These are phyloP conservation scores for Cantharis rustica DNA, from an alignment of 2,888 invertebrate species.

Conservation along the genomic window DNA sequence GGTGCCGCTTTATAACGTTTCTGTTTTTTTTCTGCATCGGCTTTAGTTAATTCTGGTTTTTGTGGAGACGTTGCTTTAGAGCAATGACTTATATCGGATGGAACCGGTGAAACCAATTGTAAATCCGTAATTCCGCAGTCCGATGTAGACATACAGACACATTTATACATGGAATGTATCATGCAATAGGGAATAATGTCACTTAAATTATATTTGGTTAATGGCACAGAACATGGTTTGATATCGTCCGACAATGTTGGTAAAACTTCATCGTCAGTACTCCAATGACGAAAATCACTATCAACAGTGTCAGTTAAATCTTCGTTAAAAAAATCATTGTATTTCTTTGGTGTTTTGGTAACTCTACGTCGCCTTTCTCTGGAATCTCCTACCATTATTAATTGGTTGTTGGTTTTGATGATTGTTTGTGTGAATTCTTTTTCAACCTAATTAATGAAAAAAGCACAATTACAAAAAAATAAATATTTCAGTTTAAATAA, in stretches of 20 bases:
- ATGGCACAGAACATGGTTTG: conserved; percentile 31
- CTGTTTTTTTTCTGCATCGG: not conserved
- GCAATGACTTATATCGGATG: not conserved
- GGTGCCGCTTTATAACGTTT: not conserved
- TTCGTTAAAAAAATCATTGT: conserved; percentile 60
- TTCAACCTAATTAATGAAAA: conserved; percentile 57
- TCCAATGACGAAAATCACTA: not conserved
- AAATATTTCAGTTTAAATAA: not conserved
- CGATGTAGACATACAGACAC: conserved; percentile 58
- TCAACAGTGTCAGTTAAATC: conserved; percentile 23
- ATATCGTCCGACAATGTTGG: not conserved
- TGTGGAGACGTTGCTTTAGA: not conserved
- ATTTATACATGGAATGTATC: conserved; percentile 68
- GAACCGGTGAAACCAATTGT: not conserved
- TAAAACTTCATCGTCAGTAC: not conserved
- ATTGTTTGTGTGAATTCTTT: conserved; percentile 75
- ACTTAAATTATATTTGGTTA: conserved; percentile 42
- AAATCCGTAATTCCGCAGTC: not conserved
- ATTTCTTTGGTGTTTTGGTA: conserved; percentile 66
- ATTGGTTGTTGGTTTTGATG: conserved; percentile 67
- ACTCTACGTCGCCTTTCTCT: conserved; percentile 61
- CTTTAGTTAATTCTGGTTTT: not conserved
- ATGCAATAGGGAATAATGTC: conserved; percentile 69
- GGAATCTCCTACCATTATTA: conserved; percentile 64
- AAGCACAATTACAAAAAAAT: not conserved